phyloP scores from a whole-genome alignment of 2,888 invertebrate genomes.

The Drosophila rubida region DNA sequence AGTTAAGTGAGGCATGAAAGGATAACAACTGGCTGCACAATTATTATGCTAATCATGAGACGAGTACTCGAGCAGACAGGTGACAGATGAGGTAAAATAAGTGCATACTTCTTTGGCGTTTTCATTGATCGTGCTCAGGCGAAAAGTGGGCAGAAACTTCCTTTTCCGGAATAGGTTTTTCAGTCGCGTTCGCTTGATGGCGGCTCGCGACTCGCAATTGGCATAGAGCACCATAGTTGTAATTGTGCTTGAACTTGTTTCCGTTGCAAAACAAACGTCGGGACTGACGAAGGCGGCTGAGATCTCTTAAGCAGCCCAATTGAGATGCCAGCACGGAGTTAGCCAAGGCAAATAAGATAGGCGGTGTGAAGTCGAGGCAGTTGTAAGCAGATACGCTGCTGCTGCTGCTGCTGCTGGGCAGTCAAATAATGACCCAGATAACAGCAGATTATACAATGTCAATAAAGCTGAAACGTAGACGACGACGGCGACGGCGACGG shows the following conservation, averaged over 20 bases:
- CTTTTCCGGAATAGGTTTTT: background rate
- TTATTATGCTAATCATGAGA: background rate
- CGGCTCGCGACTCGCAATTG: background rate
- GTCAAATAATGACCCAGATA: conserved; percentile 72
- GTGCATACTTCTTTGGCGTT: background rate
- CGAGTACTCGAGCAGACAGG: too few relatives aligned
- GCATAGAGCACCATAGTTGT: background rate
- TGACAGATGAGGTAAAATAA: too few relatives aligned
- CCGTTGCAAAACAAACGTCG: background rate
- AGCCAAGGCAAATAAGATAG: conserved; percentile 27
- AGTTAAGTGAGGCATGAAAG: background rate
- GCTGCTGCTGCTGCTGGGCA: too few relatives aligned
- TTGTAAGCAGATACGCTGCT: conserved; percentile 13
- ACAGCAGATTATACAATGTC: conserved; percentile 54
- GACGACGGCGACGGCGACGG: too few relatives aligned
- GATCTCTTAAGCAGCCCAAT: conserved; percentile 20
- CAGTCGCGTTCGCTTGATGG: background rate
- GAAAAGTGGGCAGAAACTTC: background rate
- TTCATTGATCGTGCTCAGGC: conserved; percentile 5
- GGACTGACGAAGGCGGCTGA: background rate
- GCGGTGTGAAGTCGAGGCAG: conserved; percentile 3
- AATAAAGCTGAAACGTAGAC: conserved; percentile 34
- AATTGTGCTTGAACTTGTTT: background rate
- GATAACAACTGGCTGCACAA: too few relatives aligned
- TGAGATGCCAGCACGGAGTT: conserved; percentile 11